phyloP scores from a whole-genome alignment of 2,113 vertebrate species.

The Colossoma macropomum region DNA sequence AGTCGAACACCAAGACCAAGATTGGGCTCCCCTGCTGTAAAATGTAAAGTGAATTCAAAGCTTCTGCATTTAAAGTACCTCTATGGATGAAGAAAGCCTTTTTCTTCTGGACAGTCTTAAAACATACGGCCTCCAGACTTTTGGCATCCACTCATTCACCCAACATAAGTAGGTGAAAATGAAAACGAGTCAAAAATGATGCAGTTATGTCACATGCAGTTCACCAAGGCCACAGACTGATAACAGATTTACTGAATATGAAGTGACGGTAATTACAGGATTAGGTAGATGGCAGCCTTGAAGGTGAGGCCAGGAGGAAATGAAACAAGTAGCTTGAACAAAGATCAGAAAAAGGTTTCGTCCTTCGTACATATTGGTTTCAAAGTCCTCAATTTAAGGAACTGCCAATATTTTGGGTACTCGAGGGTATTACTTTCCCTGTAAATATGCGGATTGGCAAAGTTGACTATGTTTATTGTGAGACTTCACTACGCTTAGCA shows the following conservation, averaged over 20 bases:
- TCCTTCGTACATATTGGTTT: not conserved
- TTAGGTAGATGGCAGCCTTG: constrained; percentile 22
- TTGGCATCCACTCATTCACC: not conserved
- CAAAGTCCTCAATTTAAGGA: not conserved
- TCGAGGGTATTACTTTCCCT: constrained; percentile 12
- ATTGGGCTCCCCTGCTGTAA: too few species aligned
- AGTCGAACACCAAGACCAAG: too few species aligned
- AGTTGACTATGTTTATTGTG: not conserved
- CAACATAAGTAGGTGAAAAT: not conserved
- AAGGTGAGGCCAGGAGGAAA: constrained; percentile 20
- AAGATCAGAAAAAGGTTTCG: not conserved
- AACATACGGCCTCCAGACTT: too few species aligned
- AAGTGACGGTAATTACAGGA: constrained; percentile 30
- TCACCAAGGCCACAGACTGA: not conserved
- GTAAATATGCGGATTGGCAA: constrained; percentile 19
- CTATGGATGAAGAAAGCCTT: too few species aligned
- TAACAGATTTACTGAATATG: constrained; percentile 27
- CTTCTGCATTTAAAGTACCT: too few species aligned
- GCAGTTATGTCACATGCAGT: constrained; percentile 1
- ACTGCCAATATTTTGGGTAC: not conserved
- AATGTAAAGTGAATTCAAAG: too few species aligned
- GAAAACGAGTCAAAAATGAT: not conserved
- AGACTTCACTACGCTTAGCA: not conserved
- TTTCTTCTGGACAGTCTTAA: too few species aligned
- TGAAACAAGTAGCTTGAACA: not conserved